Base-by-base conservation (phyloP, 2,797 vertebrate species). In the Diglossa cyanea region DNA sequence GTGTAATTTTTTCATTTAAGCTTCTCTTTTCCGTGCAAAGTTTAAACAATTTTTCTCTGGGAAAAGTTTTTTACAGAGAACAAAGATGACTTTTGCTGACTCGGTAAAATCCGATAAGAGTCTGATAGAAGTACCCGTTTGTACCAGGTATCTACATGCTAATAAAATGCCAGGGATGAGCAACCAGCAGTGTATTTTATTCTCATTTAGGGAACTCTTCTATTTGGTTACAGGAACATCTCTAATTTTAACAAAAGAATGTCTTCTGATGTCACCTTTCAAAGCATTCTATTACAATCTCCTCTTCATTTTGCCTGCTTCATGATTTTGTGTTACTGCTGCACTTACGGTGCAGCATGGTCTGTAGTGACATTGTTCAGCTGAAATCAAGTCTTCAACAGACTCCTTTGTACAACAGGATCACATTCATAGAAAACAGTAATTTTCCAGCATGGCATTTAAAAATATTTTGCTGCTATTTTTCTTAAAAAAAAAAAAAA, bases 331-430 rank as follows among this genome's bases (percentile, higher is more conserved):
- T 31, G 63, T 25, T 77, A 21, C n/a, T 42, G 53, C 31, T 40
- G 25, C 10, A 8, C 12, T 75, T 51, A 12, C 0, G 1, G 17
- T 8, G 31, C 60, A 63, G 48, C 0, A 0, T 30, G 28, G n/a
- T 86, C 58, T 19, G 23, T 37, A 8, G 21, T 45, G 63, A 65
- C 15, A 18, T 25, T 31, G 21, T 17, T 79, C 55, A 79, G 60
- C 42, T 85, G 44, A 89, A 81, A 55, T 16, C 11, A 76, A 77
- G 55, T 28, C 72, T 61, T 70, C 79, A 53, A 53, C 57, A 74
- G 61, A 53, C 55, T 67, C 19, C 35, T 66, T 60, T 39, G 48
- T 71, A 40, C 39, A 86, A 40, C 7, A 71, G 13, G 12, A 54
- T 74, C 21, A n/a, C 33, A 31, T 44, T 77, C 5, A 20, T 25